Evolutionary conservation across 2,888 invertebrate species (phyloP), one percentile per base, ranked within the genome.

Genomic region (Folsomia manolachei): DNA sequence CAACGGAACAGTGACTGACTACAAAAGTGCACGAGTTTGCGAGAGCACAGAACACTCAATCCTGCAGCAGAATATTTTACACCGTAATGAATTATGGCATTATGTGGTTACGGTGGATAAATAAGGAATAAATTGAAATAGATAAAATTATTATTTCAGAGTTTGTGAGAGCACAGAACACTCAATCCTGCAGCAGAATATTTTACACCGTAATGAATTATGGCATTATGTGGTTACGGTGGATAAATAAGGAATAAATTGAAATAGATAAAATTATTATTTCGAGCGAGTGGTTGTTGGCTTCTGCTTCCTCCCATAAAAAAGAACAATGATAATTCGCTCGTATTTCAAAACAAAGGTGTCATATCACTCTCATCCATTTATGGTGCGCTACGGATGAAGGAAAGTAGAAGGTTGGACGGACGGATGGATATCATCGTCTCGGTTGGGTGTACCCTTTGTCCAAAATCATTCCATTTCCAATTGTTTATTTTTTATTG

Each of bases 281-380:
- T 56, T 56, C 19, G 39, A 39, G 39, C 14, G 14, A 9, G 39
- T 14, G 14, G 39, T 39, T 4, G 39, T 39, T 39, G 39, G 14
- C 39, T 56, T 39, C 4, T 66, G 39, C 39, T 51, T 66, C 7
- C 65, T 51, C 64, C 27, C 19, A 64, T 26, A 64, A 64, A 56
- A 67, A 56, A 18, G 26, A 67, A 67, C 67, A 67, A 67, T 67
- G 67, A 67, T 67, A 67, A 56, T 26, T 52, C 53, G 53, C 24
- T 67, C 67, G 26, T 67, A 67, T 67, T 56, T 53, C 39, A 52
- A 56, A 67, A 67, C 67, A 67, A 67, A 52, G 67, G 67, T 67
- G 67, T 67, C 67, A 66, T 51, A 21, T n/a, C 52, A 27, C n/a
- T 25, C 56, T 67, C 67, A 67, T 67, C 67, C 67, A n/a, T n/a